These are phyloP conservation scores for Brachycybe producta DNA, from an alignment of 2,888 invertebrate species.

Conservation along the genomic window DNA sequence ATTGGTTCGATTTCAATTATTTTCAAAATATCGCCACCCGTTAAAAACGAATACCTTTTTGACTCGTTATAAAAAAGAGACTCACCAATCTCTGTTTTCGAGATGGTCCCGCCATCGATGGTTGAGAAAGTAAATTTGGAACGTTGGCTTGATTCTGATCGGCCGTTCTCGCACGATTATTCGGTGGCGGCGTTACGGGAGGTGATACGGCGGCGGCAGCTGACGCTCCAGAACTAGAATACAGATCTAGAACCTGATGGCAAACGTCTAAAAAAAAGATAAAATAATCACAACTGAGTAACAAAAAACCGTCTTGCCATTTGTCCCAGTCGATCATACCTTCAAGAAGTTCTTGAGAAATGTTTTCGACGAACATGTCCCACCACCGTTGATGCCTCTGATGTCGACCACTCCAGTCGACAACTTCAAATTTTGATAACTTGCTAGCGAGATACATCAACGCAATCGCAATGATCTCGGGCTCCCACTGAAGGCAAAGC, in stretches of 20 bases:
- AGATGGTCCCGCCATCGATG: too few relatives aligned
- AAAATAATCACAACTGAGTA: background rate
- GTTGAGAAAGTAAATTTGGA: constrained; percentile 5
- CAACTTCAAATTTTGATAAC: constrained; percentile 85
- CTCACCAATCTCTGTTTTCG: too few relatives aligned
- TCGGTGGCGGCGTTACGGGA: constrained; percentile 18
- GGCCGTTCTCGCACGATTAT: constrained; percentile 41
- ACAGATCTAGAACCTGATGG: constrained; percentile 81
- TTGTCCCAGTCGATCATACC: constrained; percentile 32
- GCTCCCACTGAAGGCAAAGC: constrained; percentile 94
- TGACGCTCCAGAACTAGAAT: constrained; percentile 74
- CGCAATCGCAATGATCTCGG: constrained; percentile 94
- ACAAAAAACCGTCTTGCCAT: background rate
- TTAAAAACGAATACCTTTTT: too few relatives aligned
- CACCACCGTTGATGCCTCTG: constrained; percentile 80
- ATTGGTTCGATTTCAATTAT: too few relatives aligned
- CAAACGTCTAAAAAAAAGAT: constrained; percentile 59
- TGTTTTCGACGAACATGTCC: constrained; percentile 94
- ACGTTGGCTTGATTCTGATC: background rate
- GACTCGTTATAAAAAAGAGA: too few relatives aligned
- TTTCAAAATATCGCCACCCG: too few relatives aligned
- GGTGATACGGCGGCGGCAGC: constrained; percentile 40
- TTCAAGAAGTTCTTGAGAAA: constrained; percentile 85
- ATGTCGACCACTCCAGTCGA: constrained; percentile 75
- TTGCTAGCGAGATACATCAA: constrained; percentile 94